phyloP scores from a whole-genome alignment of 2,113 vertebrate species.

The Actenoides hombroni region DNA sequence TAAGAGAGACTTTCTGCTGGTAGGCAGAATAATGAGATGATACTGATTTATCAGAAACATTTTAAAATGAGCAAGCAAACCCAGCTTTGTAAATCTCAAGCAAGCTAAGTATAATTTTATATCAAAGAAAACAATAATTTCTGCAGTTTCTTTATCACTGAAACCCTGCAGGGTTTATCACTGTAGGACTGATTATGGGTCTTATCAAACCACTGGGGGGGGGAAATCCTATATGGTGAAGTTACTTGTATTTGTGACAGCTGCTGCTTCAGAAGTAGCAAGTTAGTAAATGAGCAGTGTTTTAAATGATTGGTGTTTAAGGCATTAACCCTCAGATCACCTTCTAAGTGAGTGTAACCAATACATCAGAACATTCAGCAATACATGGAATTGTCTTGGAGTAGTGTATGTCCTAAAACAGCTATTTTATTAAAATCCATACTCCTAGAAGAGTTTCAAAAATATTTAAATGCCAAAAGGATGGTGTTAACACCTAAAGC shows the following conservation, averaged over 20 bases:
- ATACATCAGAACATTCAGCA: background rate
- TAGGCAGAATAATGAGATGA: conserved; percentile 17
- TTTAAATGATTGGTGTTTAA: background rate
- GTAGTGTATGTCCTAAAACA: background rate
- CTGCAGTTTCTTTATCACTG: background rate
- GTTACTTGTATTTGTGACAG: background rate
- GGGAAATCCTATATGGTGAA: background rate
- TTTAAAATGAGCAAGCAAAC: conserved; percentile 15
- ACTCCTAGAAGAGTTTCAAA: background rate
- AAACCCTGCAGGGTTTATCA: background rate
- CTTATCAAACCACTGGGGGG: background rate
- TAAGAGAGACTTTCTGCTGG: background rate
- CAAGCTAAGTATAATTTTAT: background rate
- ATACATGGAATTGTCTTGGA: background rate
- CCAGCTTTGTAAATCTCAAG: background rate
- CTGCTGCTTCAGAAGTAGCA: background rate
- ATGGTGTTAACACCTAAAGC: background rate
- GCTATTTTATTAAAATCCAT: background rate
- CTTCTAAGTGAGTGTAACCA: background rate
- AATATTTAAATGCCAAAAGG: background rate
- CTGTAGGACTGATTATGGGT: background rate
- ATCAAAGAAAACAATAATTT: background rate
- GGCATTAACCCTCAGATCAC: background rate
- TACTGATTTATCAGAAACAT: conserved; percentile 18
- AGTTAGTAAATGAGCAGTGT: background rate